Base-by-base conservation (phyloP, 2,113 vertebrate species). In the zebrafish (Danio rerio) region DNA sequence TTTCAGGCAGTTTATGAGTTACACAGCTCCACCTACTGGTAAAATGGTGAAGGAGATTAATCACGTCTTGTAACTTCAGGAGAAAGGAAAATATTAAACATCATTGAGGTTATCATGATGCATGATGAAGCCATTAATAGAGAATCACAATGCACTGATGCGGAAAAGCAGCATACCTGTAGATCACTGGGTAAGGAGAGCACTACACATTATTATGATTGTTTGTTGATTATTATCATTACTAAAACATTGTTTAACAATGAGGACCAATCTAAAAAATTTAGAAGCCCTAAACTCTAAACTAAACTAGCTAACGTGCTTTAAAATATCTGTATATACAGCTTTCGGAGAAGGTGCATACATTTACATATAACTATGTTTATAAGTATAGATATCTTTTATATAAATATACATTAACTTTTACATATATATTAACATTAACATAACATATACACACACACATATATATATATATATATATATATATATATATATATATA, bases 1-100 rank as follows among this genome's bases (percentile, higher is more conserved):
- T 53, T 9, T 13, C 5, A 77, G 20, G 1, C 56, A 10, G 18
- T 77, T 70, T 55, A 20, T 80, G 81, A 59, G 59, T 83, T 80
- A 84, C 72, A 86, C 81, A 86, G 84, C 86, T 84, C 86, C 82
- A 84, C 70, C 84, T 78, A 82, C 50, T 80, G 86, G 82, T 65
- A 45, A 78, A 77, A 77, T 0, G 16, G 18, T n/a, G 18, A 12
- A 50, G 13, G 16, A 1, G 75, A 42, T 53, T 15, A 62, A 53
- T n/a, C 9, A 40, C 15, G 16, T 65, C 5, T 50, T 6, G 11
- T 20, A 20, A 50, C 18, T 42, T 21, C 9, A 31, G 56, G n/a
- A 68, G 52, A 61, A 40, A 43, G 6, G n/a, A 43, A 7, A 70
- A 58, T 18, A 61, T 31, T 84, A 18, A 69, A 12, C 49, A 10